These are phyloP conservation scores for Aleiodes alternator DNA, from an alignment of 2,888 invertebrate species.

Conservation along the genomic window DNA sequence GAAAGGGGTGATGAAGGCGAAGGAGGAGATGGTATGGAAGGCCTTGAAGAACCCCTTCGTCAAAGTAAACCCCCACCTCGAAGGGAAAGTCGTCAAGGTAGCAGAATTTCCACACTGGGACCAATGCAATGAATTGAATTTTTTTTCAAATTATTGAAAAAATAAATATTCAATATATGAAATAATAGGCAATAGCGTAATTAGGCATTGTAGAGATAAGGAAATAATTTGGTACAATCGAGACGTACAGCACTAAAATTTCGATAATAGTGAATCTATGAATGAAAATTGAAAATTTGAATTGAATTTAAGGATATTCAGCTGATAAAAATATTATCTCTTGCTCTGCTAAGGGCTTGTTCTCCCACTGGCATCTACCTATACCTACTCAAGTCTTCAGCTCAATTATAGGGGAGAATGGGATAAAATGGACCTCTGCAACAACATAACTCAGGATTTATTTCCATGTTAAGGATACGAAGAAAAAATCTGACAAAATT, in stretches of 20 bases:
- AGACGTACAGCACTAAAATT: neutral
- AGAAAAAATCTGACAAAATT: no score
- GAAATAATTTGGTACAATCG: conserved; percentile 19
- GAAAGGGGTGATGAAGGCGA: conserved; percentile 79
- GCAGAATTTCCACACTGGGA: conserved; percentile 59
- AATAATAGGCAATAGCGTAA: conserved; percentile 28
- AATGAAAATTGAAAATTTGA: neutral
- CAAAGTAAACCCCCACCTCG: conserved; percentile 75
- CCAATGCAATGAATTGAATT: conserved; percentile 40
- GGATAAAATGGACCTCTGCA: no score
- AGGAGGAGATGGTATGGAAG: conserved; percentile 74
- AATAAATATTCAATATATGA: conserved; percentile 14
- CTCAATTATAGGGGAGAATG: no score
- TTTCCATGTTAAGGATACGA: no score
- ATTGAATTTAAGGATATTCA: no score
- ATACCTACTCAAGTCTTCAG: no score
- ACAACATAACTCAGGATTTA: no score
- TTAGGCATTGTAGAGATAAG: conserved; percentile 8
- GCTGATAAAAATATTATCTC: no score
- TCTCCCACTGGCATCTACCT: no score
- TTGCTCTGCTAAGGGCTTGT: no score
- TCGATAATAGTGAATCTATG: neutral
- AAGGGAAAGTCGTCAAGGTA: conserved; percentile 83
- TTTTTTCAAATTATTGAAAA: conserved; percentile 17
- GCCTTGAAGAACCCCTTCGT: conserved; percentile 81